Evolutionary conservation across 2,113 vertebrate genomes (phyloP).

Genomic region (Globicephala melas): DNA sequence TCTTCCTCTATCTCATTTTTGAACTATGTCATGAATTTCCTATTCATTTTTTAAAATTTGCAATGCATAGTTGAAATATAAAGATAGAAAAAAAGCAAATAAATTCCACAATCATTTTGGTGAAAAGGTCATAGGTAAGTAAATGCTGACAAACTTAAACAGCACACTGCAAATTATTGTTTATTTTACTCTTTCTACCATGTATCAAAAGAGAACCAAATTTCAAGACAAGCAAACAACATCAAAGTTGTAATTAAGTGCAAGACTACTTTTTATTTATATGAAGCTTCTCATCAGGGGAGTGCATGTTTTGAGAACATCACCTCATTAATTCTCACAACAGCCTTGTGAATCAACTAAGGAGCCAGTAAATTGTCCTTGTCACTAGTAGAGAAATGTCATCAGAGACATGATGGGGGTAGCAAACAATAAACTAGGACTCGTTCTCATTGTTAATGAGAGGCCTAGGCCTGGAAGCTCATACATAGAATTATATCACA

Average conservation of each 20-base stretch:
- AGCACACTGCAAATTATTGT: constrained; percentile 31
- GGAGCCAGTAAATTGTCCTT: neutral
- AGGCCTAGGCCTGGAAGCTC: neutral
- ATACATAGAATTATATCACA: neutral
- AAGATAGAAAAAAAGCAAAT: neutral
- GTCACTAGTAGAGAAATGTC: neutral
- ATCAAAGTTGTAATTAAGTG: constrained; percentile 38
- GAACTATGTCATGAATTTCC: neutral
- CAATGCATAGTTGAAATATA: neutral
- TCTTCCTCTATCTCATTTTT: neutral
- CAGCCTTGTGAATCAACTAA: neutral
- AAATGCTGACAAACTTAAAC: neutral
- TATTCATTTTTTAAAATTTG: neutral
- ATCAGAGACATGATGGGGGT: neutral
- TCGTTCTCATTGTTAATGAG: neutral
- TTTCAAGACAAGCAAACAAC: constrained; percentile 39
- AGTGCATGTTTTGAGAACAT: neutral
- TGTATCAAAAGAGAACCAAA: constrained; percentile 18
- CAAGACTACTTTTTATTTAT: constrained; percentile 9
- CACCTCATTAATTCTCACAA: constrained; percentile 33
- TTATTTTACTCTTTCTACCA: neutral
- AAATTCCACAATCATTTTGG: constrained; percentile 18
- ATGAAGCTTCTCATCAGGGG: neutral
- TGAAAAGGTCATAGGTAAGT: neutral
- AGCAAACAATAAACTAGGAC: neutral